phyloP scores from a whole-genome alignment of 2,113 vertebrate genomes.

The Dermatemys mawii region DNA sequence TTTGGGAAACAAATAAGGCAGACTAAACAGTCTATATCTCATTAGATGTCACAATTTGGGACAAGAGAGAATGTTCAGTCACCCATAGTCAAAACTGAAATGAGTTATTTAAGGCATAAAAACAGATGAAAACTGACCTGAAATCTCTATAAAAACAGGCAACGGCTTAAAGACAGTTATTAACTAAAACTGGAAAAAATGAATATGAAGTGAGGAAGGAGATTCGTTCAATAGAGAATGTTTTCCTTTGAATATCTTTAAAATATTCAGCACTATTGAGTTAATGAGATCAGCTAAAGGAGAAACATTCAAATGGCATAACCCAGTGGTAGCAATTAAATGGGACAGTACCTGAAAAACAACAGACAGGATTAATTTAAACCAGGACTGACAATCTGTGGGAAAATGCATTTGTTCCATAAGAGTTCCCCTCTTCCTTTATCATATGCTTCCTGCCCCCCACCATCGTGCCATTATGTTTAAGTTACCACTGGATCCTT shows the following conservation, averaged over 20 bases:
- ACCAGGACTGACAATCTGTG: conserved; percentile 36
- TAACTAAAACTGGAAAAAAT: background rate
- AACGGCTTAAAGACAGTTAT: conserved; percentile 41
- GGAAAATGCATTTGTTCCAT: conserved; percentile 54
- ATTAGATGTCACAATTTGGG: conserved; percentile 51
- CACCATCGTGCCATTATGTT: rapidly evolving
- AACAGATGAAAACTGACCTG: conserved; percentile 40
- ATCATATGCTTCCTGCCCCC: background rate
- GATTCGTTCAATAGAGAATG: background rate
- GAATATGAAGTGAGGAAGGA: conserved; percentile 11
- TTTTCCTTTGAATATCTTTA: background rate
- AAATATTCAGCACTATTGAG: conserved; percentile 43
- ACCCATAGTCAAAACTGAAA: conserved; percentile 47
- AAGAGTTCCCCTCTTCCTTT: background rate
- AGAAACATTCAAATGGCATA: conserved; percentile 62
- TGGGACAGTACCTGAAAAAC: conserved; percentile 61
- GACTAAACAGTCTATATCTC: conserved; percentile 37
- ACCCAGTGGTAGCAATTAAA: conserved; percentile 68
- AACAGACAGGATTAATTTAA: conserved; percentile 66
- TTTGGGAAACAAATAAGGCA: conserved; percentile 50
- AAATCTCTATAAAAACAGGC: conserved; percentile 28
- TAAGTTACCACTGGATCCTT: background rate
- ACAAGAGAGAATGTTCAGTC: conserved; percentile 51
- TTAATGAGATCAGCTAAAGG: conserved; percentile 50
- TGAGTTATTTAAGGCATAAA: conserved; percentile 45